These are phyloP conservation scores for Stenurella melanura DNA, from an alignment of 2,888 invertebrate genomes.

Conservation along the genomic window DNA sequence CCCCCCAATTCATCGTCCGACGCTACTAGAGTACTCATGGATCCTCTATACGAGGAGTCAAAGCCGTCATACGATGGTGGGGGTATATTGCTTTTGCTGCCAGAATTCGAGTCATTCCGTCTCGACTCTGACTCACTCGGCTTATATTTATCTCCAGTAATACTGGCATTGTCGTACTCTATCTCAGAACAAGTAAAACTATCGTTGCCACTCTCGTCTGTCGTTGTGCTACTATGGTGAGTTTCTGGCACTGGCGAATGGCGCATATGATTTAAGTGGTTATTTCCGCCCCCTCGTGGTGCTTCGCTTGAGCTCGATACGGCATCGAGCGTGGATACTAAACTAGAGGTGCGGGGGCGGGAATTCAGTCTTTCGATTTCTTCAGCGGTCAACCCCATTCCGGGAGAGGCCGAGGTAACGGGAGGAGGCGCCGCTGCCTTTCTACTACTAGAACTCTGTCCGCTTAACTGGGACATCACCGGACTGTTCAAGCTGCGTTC, in stretches of 20 bases:
- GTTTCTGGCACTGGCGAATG: conserved; percentile 80
- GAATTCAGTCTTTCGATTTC: conserved; percentile 94
- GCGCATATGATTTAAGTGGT: conserved; percentile 82
- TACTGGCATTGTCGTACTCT: conserved; percentile 94
- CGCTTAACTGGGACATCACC: conserved; percentile 93
- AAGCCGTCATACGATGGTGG: conserved; percentile 92
- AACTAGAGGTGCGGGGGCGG: conserved; percentile 90
- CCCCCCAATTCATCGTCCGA: conserved; percentile 93
- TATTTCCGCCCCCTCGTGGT: conserved; percentile 81
- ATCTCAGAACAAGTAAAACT: conserved; percentile 99
- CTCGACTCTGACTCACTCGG: conserved; percentile 68
- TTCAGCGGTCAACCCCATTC: conserved; percentile 92
- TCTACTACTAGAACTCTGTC: conserved; percentile 85
- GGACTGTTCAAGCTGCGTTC: conserved; percentile 94
- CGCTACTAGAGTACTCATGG: conserved; percentile 93
- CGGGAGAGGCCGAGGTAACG: conserved; percentile 81
- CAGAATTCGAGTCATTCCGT: conserved; percentile 68
- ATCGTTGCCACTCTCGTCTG: conserved; percentile 96
- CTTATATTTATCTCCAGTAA: conserved; percentile 84
- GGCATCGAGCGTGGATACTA: conserved; percentile 93
- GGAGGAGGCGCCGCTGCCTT: conserved; percentile 83
- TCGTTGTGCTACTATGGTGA: conserved; percentile 86
- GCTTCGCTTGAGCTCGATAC: conserved; percentile 94
- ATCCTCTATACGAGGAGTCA: conserved; percentile 95
- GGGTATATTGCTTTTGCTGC: conserved; percentile 80